Conservation (phyloP, 2,113 vertebrate species). For the Pycnonotus jocosus region DNA sequence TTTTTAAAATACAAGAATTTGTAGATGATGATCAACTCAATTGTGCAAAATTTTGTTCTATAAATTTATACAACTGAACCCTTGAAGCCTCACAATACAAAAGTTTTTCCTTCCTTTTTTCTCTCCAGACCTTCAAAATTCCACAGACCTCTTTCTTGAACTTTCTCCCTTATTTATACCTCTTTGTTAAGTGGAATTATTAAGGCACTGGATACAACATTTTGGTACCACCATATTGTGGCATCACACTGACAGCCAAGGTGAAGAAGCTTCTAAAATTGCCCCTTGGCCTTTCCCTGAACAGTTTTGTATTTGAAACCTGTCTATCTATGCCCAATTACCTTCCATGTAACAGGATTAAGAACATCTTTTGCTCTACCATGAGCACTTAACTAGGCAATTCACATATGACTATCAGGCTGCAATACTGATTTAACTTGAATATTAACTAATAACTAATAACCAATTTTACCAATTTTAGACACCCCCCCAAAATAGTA, state of each 20-base stretch:
- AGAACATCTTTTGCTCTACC: not conserved
- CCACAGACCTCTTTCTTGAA: not conserved
- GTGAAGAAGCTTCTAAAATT: not conserved
- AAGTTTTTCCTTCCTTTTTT: not conserved
- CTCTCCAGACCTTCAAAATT: not conserved
- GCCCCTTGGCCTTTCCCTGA: not conserved
- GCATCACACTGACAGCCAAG: not conserved
- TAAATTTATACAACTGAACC: not conserved
- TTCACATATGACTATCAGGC: not conserved
- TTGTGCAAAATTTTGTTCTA: not conserved
- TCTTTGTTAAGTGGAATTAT: not conserved
- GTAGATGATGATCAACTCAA: not conserved
- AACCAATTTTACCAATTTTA: not conserved
- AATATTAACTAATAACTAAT: not conserved
- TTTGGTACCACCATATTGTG: not conserved
- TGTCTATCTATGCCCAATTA: not conserved
- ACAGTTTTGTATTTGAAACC: not conserved
- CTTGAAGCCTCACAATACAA: not conserved
- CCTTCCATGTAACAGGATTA: not conserved
- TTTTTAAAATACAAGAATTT: not conserved
- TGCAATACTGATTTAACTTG: not conserved
- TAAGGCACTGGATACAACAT: not conserved
- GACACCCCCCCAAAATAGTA: not conserved
- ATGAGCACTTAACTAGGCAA: not conserved
- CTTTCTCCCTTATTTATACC: not conserved